Percentiles rank a stretch among this genome's conserved stretches.
Conservation (phyloP, 2,797 vertebrate species). For the Poeciliopsis presidionis region DNA sequence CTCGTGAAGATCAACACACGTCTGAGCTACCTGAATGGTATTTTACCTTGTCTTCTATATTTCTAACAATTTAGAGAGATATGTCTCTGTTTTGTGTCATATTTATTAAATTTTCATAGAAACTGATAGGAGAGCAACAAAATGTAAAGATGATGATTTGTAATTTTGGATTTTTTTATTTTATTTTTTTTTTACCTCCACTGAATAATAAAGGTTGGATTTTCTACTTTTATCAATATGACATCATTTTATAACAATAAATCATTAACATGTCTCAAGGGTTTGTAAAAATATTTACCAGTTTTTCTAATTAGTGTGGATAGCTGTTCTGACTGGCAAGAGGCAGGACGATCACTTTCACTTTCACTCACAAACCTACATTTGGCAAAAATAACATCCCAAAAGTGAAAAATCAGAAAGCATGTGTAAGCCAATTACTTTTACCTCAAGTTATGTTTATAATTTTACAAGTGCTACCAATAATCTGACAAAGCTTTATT, state of each 20-base stretch:
- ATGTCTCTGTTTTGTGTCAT: neutral
- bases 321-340: neutral
- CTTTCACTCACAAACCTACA: neutral
- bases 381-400: neutral
- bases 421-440: neutral
- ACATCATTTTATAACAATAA: neutral
- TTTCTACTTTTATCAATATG: neutral
- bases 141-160: neutral
- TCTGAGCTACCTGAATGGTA: neutral
- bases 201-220: neutral
- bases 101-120: neutral
- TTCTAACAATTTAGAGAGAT: neutral
- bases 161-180: neutral
- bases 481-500: constrained; percentile 41
- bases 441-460: neutral
- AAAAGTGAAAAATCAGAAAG: too few relatives aligned
- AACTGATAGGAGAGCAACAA: neutral
- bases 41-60: neutral
- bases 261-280: neutral
- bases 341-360: neutral
- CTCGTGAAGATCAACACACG: neutral
- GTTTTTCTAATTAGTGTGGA: neutral
- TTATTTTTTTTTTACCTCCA: neutral
- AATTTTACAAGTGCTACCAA: neutral
- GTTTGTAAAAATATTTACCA: neutral